phyloP scores from a whole-genome alignment of 1,140 invertebrate species.

The Drosophila prosaltans region DNA sequence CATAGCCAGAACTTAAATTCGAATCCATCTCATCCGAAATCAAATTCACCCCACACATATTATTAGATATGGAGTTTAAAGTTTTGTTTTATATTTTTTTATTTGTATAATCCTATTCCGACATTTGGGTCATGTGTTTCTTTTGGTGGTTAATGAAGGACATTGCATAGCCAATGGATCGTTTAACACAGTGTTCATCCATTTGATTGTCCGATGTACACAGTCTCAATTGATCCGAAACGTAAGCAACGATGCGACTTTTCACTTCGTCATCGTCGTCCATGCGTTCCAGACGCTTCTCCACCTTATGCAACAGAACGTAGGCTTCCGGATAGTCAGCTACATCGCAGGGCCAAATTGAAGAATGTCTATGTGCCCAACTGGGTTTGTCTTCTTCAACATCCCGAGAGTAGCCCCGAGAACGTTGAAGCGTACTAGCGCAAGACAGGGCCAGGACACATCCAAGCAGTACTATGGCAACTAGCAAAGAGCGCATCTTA shows the following conservation, averaged over 20 bases:
- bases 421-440: slow-evolving; percentile 21
- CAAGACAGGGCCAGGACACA: slow-evolving; percentile 26
- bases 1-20: background rate
- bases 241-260: slow-evolving; percentile 35
- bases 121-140: background rate
- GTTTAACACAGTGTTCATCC: slow-evolving; percentile 55
- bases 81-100: slow-evolving; percentile 33
- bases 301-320: slow-evolving; percentile 59
- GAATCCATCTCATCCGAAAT: background rate
- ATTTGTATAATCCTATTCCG: slow-evolving; percentile 6
- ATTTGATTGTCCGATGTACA: slow-evolving; percentile 46
- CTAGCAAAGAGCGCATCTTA: slow-evolving; percentile 31
- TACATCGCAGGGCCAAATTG: slow-evolving; percentile 55
- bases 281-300: slow-evolving; percentile 50
- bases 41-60: background rate
- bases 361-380: slow-evolving; percentile 38
- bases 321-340: slow-evolving; percentile 41
- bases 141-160: slow-evolving; percentile 49
- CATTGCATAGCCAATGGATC: slow-evolving; percentile 56
- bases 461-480: slow-evolving; percentile 27
- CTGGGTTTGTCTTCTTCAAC: slow-evolving; percentile 16
- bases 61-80: background rate
- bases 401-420: slow-evolving; percentile 22
- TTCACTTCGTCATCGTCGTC: slow-evolving; percentile 16
- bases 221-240: slow-evolving; percentile 25